These are phyloP conservation scores for Tokudaia muenninki DNA, from an alignment of 2,797 vertebrate genomes.

Conservation along the genomic window DNA sequence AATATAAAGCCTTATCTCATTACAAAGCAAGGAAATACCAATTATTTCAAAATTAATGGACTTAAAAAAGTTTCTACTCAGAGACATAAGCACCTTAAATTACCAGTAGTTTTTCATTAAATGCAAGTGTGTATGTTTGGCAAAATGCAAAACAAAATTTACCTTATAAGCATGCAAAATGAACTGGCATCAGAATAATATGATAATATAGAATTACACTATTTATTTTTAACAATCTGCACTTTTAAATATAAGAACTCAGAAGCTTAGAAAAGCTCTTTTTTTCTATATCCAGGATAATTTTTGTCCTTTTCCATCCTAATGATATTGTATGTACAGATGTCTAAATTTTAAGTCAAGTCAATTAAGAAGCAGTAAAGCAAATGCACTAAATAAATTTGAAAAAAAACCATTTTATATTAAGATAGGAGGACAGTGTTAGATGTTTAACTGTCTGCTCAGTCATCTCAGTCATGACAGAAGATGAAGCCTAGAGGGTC, in stretches of 20 bases:
- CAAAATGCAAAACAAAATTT: not conserved
- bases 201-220: not conserved
- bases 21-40: conserved; percentile 17
- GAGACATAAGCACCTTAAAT: not conserved
- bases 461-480: not conserved
- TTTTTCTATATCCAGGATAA: not conserved
- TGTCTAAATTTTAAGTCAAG: not conserved
- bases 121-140: not conserved
- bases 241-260: not conserved
- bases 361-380: not conserved
- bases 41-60: conserved; percentile 70
- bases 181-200: not conserved
- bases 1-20: not conserved
- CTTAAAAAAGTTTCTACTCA: conserved; percentile 23
- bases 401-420: not conserved
- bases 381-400: not conserved
- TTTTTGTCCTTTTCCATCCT: not conserved
- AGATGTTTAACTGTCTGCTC: not conserved
- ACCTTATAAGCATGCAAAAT: not conserved
- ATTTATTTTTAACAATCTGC: not conserved
- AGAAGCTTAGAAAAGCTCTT: not conserved
- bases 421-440: not conserved
- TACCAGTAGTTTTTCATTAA: not conserved
- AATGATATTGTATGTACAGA: not conserved
- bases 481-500: not conserved